phyloP scores from a whole-genome alignment of 92 coral and sea anemone species.

The Parazoanthus darwini region DNA sequence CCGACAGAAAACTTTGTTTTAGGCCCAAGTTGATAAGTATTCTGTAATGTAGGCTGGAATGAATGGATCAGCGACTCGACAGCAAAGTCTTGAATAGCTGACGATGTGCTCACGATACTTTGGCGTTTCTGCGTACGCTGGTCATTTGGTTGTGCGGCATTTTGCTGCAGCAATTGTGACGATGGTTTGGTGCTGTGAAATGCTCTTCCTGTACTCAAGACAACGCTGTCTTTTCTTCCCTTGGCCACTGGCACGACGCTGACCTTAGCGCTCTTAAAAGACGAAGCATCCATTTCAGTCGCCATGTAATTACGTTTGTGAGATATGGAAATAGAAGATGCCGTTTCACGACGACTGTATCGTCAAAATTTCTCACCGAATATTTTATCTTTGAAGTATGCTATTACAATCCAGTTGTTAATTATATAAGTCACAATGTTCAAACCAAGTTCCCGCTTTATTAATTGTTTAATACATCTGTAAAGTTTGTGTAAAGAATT shows the following conservation, averaged over 20 bases:
- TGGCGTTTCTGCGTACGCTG: neutral
- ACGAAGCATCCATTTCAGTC: neutral
- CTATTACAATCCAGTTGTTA: neutral
- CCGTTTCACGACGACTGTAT: neutral
- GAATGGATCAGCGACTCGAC: neutral
- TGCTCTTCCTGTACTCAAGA: neutral
- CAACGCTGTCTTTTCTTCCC: neutral
- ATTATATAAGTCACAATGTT: too few relatives aligned
- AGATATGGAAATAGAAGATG: neutral
- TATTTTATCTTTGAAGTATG: neutral
- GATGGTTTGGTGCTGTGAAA: neutral
- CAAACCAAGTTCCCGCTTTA: too few relatives aligned
- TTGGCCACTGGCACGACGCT: neutral
- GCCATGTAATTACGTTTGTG: neutral
- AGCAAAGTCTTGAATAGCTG: neutral
- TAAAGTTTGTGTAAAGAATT: too few relatives aligned
- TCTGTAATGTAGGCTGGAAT: slow-evolving; percentile 33
- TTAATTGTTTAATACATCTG: neutral
- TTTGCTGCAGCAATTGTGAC: neutral
- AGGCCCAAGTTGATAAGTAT: slow-evolving; percentile 56
- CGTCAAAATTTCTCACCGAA: neutral
- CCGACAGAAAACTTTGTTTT: slow-evolving; percentile 61
- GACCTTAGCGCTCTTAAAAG: neutral
- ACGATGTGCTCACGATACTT: neutral
- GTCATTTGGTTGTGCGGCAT: neutral